Evolutionary conservation across 2,113 vertebrate genomes (phyloP), one percentile per base, ranked within the genome.

Genomic region (Anhinga anhinga): DNA sequence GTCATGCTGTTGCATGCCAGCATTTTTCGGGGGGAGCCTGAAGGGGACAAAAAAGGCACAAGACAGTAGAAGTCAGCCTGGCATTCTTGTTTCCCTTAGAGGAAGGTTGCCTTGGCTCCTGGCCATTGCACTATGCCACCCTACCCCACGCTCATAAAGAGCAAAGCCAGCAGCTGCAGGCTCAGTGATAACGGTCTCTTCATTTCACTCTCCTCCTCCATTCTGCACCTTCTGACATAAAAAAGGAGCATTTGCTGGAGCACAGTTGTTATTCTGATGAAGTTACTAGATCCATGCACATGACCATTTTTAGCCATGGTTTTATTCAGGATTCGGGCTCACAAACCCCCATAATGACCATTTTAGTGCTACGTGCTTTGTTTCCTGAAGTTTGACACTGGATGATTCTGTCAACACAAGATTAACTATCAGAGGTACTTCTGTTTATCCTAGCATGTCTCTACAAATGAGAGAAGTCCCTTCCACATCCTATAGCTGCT

Each of bases 1-100:
- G 8, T 11, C 26, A 4, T 3, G 5, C 15, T 0, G 0, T 12
- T 15, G 8, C 5, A 5, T 34, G 67, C 55, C 83, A 92, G 72
- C 21, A 10, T 19, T 58, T 81, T 44, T 45, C 62, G 40, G 61
- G 45, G 36, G 53, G 8, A 86, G 40, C 27, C 69, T 40, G 49
- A 92, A 42, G 52, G 27, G 61, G 30, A 61, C 83, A 94, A 52
- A 65, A 65, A 91, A 67, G n/a, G 52, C 65, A 15, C 34, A 27
- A 45, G 81, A 5, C 7, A 5, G 40, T 13, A 80, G 50, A 56
- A 85, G 47, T 27, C 9, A 53, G 56, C 22, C 74, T 86, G 78
- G 69, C 44, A 82, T 56, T 5, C 47, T 40, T n/a, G 21, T 74
- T 70, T 79, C 6, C 81, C 76, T 65, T 47, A 36, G 36, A 74